These are phyloP conservation scores for Varanus salvator DNA, from an alignment of 2,113 vertebrate genomes.

Conservation along the genomic window DNA sequence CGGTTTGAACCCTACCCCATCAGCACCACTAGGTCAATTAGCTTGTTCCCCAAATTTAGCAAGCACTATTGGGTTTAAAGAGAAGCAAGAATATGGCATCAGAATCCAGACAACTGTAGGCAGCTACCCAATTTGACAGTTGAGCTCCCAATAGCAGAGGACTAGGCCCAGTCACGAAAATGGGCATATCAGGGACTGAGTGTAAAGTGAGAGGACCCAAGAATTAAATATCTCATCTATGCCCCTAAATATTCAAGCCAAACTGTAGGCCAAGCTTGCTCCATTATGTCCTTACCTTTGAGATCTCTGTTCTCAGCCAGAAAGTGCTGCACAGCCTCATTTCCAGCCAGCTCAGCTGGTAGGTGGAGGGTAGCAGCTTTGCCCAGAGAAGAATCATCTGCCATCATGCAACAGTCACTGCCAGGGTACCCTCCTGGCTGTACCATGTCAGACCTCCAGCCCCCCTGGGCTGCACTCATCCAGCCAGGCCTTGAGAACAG, in stretches of 20 bases:
- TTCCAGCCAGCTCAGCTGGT: constrained; percentile 79
- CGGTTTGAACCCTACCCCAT: background rate
- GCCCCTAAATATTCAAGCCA: constrained; percentile 66
- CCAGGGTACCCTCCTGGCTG: constrained; percentile 80
- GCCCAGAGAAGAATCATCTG: constrained; percentile 60
- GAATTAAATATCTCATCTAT: background rate
- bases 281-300: constrained; percentile 73
- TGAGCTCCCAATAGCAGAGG: background rate
- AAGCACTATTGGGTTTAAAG: background rate
- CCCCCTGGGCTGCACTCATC: constrained; percentile 37
- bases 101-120: background rate
- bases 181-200: background rate
- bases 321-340: constrained; percentile 80
- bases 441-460: constrained; percentile 75
- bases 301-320: constrained; percentile 83
- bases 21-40: background rate
- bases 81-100: background rate
- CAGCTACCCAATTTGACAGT: background rate
- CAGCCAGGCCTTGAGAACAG: background rate
- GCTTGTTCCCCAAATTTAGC: background rate
- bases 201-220: background rate
- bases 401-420: constrained; percentile 77
- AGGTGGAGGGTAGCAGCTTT: constrained; percentile 69
- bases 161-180: background rate
- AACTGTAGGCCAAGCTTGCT: background rate